phyloP scores from a whole-genome alignment of 2,797 vertebrate species.

The Malacoctenus gilli region DNA sequence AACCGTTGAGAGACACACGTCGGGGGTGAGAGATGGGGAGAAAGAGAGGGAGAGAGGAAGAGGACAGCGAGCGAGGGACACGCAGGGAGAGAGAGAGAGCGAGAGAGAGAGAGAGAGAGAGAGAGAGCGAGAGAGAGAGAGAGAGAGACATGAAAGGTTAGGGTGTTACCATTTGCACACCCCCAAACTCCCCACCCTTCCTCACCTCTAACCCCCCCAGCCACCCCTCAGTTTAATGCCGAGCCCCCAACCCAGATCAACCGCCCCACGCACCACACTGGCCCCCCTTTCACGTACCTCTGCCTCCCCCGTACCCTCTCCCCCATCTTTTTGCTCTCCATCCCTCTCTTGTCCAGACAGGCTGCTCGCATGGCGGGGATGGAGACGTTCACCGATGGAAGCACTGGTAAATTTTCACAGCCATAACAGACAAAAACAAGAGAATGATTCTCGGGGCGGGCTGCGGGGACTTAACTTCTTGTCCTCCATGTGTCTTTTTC shows the following conservation, averaged over 20 bases:
- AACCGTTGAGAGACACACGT: slow-evolving; percentile 75
- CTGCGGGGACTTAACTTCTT: slow-evolving; percentile 59
- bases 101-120: slow-evolving; percentile 30
- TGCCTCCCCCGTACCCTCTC: slow-evolving; percentile 65
- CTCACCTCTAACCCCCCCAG: slow-evolving; percentile 62
- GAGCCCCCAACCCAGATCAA: slow-evolving; percentile 54
- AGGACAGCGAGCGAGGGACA: slow-evolving; percentile 17
- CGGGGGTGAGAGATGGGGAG: slow-evolving; percentile 65
- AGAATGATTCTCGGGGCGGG: slow-evolving; percentile 8
- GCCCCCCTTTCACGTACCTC: slow-evolving; percentile 67
- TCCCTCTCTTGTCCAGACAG: slow-evolving; percentile 80
- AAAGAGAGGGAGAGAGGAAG: slow-evolving; percentile 23
- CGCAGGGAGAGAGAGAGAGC: slow-evolving; percentile 21
- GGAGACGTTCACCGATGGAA: slow-evolving; percentile 91
- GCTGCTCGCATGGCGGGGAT: slow-evolving; percentile 88
- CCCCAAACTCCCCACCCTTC: slow-evolving; percentile 31
- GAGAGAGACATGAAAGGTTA: slow-evolving; percentile 75
- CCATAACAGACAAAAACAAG: slow-evolving; percentile 45
- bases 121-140: slow-evolving; percentile 7
- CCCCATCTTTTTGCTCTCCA: slow-evolving; percentile 75
- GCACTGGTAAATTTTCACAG: slow-evolving; percentile 87
- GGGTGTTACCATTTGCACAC: slow-evolving; percentile 70
- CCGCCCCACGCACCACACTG: slow-evolving; percentile 16
- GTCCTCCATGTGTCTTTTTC: slow-evolving; percentile 63
- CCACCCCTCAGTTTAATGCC: slow-evolving; percentile 64